Evolutionary conservation across 2,797 vertebrate species (phyloP).

Genomic region (Picus viridis): DNA sequence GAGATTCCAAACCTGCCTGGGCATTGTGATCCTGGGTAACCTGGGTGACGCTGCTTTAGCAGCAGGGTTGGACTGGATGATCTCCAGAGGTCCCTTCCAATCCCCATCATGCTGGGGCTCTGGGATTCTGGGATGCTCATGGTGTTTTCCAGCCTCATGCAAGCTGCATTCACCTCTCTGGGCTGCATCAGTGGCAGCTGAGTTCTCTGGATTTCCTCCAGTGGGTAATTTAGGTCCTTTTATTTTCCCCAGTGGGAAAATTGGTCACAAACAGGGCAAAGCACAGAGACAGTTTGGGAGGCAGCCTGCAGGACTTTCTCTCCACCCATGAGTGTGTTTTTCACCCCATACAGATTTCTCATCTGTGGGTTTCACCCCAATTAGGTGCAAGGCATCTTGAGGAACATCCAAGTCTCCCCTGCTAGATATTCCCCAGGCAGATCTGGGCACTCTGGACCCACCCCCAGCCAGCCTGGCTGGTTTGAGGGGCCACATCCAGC

Average conservation of each 20-base stretch:
- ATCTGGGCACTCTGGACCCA: not conserved
- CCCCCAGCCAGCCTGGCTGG: not conserved
- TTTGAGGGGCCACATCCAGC: not conserved
- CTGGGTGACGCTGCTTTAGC: not conserved
- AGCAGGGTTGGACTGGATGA: not conserved
- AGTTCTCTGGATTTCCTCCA: not conserved
- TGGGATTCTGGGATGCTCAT: not conserved
- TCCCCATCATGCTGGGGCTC: not conserved
- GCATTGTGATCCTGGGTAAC: not conserved
- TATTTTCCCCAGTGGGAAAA: not conserved
- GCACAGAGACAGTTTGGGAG: not conserved
- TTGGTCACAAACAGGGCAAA: not conserved
- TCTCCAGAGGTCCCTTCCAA: not conserved
- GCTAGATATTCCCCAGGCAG: not conserved
- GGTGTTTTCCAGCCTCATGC: not conserved
- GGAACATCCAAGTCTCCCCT: not conserved
- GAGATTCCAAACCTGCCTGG: not conserved
- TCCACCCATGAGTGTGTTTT: not conserved
- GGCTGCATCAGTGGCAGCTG: not conserved
- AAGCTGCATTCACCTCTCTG: not conserved
- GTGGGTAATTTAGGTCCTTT: not conserved
- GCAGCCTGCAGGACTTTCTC: not conserved
- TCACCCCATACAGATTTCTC: not conserved
- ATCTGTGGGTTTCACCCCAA: rapidly evolving
- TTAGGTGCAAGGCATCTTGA: rapidly evolving